Evolutionary conservation across 2,113 vertebrate genomes (phyloP).

Genomic region (Chiloscyllium plagiosum): DNA sequence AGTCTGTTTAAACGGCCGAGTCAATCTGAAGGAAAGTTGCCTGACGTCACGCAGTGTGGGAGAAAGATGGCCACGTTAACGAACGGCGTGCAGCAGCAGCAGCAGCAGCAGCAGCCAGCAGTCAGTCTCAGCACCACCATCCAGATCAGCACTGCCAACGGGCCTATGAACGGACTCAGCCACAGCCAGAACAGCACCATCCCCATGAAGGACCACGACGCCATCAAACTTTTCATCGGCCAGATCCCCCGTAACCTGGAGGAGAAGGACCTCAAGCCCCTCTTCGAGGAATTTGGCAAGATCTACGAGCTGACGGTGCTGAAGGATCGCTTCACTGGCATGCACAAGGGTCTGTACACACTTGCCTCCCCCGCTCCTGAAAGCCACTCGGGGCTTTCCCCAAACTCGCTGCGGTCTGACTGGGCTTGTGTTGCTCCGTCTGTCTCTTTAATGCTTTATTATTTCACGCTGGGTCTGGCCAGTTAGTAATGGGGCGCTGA

Average conservation of each 20-base stretch:
- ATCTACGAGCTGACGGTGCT: slow-evolving; percentile 99
- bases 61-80: slow-evolving; percentile 98
- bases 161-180: slow-evolving; percentile 99
- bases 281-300: slow-evolving; percentile 99
- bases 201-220: slow-evolving; percentile 99
- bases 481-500: slow-evolving; percentile 16
- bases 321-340: slow-evolving; percentile 99
- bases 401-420: not conserved
- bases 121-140: slow-evolving; percentile 86
- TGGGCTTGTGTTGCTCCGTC: not conserved
- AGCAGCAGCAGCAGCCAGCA: slow-evolving; percentile 65
- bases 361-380: no score
- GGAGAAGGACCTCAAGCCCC: slow-evolving; percentile 98
- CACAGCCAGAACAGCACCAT: slow-evolving; percentile 92
- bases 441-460: not conserved
- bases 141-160: slow-evolving; percentile 74
- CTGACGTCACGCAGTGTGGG: slow-evolving; percentile 50
- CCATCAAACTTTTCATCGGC: slow-evolving; percentile 99
- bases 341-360: slow-evolving; percentile 92
- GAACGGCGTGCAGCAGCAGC: slow-evolving; percentile 63
- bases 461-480: not conserved
- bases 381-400: not conserved
- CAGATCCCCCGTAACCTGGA: slow-evolving; percentile 99
- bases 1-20: slow-evolving; percentile 97
- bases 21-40: slow-evolving; percentile 77